A percentile compares a stretch with the other conserved stretches of the same genome.
Evolutionary conservation across 2,888 invertebrate genomes (phyloP).

Genomic region (Nomada flava): DNA sequence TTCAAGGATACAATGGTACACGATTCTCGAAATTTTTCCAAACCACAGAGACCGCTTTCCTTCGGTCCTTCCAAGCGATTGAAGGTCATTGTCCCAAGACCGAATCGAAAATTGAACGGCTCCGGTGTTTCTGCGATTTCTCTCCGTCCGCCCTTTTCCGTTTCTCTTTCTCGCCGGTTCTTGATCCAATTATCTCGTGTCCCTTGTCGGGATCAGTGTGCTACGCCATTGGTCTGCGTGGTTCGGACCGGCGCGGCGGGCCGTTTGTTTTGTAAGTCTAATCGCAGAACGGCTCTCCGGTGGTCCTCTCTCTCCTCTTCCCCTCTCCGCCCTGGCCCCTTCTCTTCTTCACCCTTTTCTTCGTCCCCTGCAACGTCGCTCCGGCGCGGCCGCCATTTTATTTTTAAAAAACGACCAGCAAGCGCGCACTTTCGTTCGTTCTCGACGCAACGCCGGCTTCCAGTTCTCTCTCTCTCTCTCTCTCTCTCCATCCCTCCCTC

Average conservation of each 20-base stretch:
- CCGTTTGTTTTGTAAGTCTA: conserved; percentile 84
- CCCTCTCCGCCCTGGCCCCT: conserved; percentile 26
- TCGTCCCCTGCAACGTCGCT: conserved; percentile 67
- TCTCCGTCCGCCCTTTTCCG: neutral
- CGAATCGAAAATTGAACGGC: too few relatives aligned
- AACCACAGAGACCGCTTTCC: conserved; percentile 59
- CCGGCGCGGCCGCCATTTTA: conserved; percentile 81
- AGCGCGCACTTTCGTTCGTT: conserved; percentile 76
- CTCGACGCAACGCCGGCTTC: conserved; percentile 65
- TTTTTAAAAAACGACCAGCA: conserved; percentile 79
- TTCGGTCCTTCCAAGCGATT: conserved; percentile 31
- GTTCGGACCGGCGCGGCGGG: conserved; percentile 76
- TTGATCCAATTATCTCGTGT: conserved; percentile 84
- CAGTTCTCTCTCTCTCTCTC: conserved; percentile 31
- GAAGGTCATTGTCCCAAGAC: too few relatives aligned
- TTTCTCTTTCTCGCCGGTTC: conserved; percentile 63
- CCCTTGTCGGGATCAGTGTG: conserved; percentile 82
- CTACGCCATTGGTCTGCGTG: conserved; percentile 82
- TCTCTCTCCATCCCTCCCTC: neutral
- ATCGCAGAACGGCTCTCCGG: conserved; percentile 83
- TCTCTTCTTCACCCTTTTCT: conserved; percentile 61
- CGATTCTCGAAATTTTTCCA: conserved; percentile 67
- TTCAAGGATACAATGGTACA: too few relatives aligned
- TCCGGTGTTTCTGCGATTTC: neutral
- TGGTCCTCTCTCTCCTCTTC: conserved; percentile 78